These are phyloP conservation scores for Medauroidea extradentata DNA, from an alignment of 1,140 invertebrate species.

Conservation along the genomic window DNA sequence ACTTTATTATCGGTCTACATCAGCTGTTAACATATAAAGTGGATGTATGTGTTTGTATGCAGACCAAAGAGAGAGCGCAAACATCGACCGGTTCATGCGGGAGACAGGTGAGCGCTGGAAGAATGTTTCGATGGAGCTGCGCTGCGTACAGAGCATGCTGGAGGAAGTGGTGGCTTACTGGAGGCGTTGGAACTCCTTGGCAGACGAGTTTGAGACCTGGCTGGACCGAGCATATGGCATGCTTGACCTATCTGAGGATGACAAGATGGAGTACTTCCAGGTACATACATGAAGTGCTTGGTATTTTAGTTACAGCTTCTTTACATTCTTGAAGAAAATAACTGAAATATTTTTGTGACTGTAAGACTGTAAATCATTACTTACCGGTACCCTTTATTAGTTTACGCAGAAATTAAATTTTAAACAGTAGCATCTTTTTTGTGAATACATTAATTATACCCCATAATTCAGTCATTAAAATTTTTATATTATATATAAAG, in stretches of 20 bases:
- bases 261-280: conserved; percentile 73
- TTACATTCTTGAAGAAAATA: background rate
- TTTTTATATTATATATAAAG: too few relatives aligned
- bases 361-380: too few relatives aligned
- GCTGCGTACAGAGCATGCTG: conserved; percentile 81
- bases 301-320: background rate
- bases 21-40: too few relatives aligned
- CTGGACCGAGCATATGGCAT: conserved; percentile 73
- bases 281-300: conserved; percentile 22
- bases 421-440: too few relatives aligned
- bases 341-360: too few relatives aligned
- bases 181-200: conserved; percentile 72
- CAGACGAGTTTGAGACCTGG: conserved; percentile 75
- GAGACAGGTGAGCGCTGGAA: conserved; percentile 87
- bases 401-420: too few relatives aligned
- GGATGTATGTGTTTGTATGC: conserved; percentile 20
- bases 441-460: too few relatives aligned
- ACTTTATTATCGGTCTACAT: too few relatives aligned
- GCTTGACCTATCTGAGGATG: conserved; percentile 71
- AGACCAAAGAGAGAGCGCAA: conserved; percentile 68
- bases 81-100: conserved; percentile 78
- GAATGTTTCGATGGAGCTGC: conserved; percentile 81
- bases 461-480: too few relatives aligned
- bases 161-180: conserved; percentile 87
- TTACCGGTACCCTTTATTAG: too few relatives aligned